These are phyloP conservation scores for Bufo gargarizans DNA, from an alignment of 2,113 vertebrate species.

Conservation along the genomic window DNA sequence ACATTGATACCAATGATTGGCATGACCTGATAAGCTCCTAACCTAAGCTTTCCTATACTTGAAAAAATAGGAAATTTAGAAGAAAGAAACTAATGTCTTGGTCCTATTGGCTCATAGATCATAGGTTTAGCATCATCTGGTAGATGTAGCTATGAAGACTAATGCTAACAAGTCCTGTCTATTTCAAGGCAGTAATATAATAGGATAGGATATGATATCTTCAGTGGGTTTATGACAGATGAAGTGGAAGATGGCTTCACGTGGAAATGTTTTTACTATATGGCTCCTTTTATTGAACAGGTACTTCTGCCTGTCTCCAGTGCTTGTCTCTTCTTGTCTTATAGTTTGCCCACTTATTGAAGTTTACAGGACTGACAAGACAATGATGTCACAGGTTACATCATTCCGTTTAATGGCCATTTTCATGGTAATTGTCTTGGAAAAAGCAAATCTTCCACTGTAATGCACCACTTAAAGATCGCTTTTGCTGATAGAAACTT, in stretches of 20 bases:
- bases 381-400: slow-evolving; percentile 52
- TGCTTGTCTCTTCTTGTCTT: slow-evolving; percentile 29
- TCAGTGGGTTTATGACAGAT: background rate
- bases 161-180: background rate
- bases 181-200: background rate
- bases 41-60: too few species aligned
- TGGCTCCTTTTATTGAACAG: slow-evolving; percentile 14
- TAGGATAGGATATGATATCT: background rate
- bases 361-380: slow-evolving; percentile 46
- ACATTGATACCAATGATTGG: too few species aligned
- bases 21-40: too few species aligned
- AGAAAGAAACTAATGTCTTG: too few species aligned
- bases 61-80: too few species aligned
- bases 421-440: slow-evolving; percentile 24
- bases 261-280: slow-evolving; percentile 23
- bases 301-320: slow-evolving; percentile 1
- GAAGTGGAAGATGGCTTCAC: slow-evolving; percentile 21
- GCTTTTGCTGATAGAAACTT: slow-evolving; percentile 24
- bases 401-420: slow-evolving; percentile 29
- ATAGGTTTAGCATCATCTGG: too few species aligned
- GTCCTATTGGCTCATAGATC: too few species aligned
- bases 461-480: slow-evolving; percentile 49
- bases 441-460: slow-evolving; percentile 35
- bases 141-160: background rate
- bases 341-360: slow-evolving; percentile 32